Evolutionary conservation across 2,113 vertebrate genomes (phyloP), one percentile per base, ranked within the genome.

Genomic region (Tauraco erythrolophus): DNA sequence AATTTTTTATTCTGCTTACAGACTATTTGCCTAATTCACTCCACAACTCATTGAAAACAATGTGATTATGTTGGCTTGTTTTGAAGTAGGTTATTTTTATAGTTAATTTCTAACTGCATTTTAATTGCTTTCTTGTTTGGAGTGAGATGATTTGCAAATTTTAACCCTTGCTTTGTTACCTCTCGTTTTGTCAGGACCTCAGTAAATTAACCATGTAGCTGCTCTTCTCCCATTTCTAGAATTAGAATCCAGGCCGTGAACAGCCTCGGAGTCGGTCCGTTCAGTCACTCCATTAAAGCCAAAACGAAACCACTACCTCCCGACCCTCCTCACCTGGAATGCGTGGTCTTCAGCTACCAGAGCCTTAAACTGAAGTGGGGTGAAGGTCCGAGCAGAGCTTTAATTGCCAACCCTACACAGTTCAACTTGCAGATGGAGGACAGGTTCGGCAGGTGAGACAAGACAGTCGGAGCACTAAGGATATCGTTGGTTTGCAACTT

Each of bases 311-410:
- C 98, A 80, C 97, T 98, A 91, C 98, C 98, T 96, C 98, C 98
- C 10, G 98, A 97, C 53, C 98, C 99, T 69, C 99, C 99, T 39
- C 97, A 95, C 21, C 98, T 99, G 70, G 98, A 98, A 92, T 99
- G 98, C 93, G 98, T 96, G 14, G 98, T 98, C 84, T 98, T 96
- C 88, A 98, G 98, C 93, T 98, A 98, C 94, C 98, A 99, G 96
- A 99, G 98, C 97, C 98, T 99, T 97, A 99, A 98, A 97, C 97
- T 99, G 9, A 99, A 98, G 83, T 99, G 98, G 98, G 98, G 98
- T 57, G 98, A 98, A 68, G 96, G 98, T 53, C 97, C 98, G 7
- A 98, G 92, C 93, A 98, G 97, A 97, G 97, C 97, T 94, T 97
- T 97, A 96, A 97, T 95, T 50, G 87, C 98, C 79, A 98, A 97